Percentiles rank a stretch among this genome's conserved stretches.
These are phyloP conservation scores for Dysidea cf. avara DNA, from an alignment of 37 sponge, comb jelly and placozoan species.

Conservation along the genomic window DNA sequence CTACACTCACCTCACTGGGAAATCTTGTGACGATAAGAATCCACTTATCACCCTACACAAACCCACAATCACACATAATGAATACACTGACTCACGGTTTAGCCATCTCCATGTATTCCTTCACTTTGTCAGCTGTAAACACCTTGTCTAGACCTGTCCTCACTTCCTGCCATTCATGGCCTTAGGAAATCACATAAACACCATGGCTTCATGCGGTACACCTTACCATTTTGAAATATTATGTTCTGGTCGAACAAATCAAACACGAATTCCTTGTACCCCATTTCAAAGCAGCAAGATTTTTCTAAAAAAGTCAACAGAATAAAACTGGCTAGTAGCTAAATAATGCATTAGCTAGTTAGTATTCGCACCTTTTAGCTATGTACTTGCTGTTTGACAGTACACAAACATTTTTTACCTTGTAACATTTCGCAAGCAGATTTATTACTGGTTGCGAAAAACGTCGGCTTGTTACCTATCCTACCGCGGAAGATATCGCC, in stretches of 20 bases:
- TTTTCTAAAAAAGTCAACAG: conserved; percentile 47
- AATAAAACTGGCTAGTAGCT: no score
- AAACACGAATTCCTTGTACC: conserved; percentile 57
- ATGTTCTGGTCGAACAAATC: conserved; percentile 61
- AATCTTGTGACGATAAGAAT: no score
- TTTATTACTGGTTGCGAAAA: conserved; percentile 68
- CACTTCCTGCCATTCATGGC: conserved; percentile 37
- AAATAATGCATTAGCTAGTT: no score
- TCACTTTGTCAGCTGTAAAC: conserved; percentile 33
- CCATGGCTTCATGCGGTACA: not conserved
- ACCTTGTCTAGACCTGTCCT: conserved; percentile 18
- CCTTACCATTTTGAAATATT: conserved; percentile 65
- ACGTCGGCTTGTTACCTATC: conserved; percentile 57
- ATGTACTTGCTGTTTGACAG: no score
- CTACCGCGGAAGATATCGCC: conserved; percentile 73
- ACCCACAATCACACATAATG: not conserved
- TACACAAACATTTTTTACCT: no score
- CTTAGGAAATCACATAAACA: conserved; percentile 8
- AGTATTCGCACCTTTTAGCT: no score
- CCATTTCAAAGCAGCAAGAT: conserved; percentile 44
- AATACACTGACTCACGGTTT: conserved; percentile 19
- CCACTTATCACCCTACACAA: not conserved
- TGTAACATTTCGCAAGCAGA: conserved; percentile 69
- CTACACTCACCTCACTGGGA: no score
- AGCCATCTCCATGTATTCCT: conserved; percentile 5